A percentile compares a stretch with the other conserved stretches of the same genome.
Conservation (phyloP, 2,888 invertebrate genomes). For the Torymus tubicola region DNA sequence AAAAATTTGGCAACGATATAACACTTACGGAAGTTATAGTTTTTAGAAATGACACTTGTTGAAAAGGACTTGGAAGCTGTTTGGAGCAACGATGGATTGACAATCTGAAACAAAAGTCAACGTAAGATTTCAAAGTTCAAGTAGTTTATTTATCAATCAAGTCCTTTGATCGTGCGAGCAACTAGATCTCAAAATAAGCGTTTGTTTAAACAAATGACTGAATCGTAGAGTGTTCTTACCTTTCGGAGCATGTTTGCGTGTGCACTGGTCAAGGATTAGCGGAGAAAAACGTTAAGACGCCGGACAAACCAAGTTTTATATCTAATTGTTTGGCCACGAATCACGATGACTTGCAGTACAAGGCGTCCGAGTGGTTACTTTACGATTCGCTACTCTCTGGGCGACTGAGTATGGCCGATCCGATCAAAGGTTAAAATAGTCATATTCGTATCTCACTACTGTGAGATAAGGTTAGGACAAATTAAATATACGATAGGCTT, state of each 20-base stretch:
- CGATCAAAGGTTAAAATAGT: slow-evolving; percentile 6
- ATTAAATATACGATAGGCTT: too few species aligned
- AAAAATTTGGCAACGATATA: background rate
- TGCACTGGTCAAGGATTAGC: too few species aligned
- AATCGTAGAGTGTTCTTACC: slow-evolving; percentile 15
- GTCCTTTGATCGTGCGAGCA: background rate
- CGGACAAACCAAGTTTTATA: background rate
- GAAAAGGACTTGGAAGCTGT: slow-evolving; percentile 57
- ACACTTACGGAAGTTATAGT: slow-evolving; percentile 52
- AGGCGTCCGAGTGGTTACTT: background rate
- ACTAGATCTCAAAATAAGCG: background rate
- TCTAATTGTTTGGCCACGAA: background rate
- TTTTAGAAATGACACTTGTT: slow-evolving; percentile 49
- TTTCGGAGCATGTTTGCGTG: slow-evolving; percentile 44
- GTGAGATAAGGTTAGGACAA: too few species aligned
- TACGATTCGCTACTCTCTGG: background rate
- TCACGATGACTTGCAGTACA: slow-evolving; percentile 22
- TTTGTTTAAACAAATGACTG: background rate
- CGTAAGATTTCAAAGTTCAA: too few species aligned
- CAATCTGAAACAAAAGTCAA: slow-evolving; percentile 49
- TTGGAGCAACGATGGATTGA: slow-evolving; percentile 53
- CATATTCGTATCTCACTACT: background rate
- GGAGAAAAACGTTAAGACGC: background rate
- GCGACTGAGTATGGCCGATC: background rate
- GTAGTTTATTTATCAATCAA: too few species aligned